Evolutionary conservation across 30 jellyfish, hydroid and myxozoan species (phyloP).

Genomic region (Rhopilema esculentum): DNA sequence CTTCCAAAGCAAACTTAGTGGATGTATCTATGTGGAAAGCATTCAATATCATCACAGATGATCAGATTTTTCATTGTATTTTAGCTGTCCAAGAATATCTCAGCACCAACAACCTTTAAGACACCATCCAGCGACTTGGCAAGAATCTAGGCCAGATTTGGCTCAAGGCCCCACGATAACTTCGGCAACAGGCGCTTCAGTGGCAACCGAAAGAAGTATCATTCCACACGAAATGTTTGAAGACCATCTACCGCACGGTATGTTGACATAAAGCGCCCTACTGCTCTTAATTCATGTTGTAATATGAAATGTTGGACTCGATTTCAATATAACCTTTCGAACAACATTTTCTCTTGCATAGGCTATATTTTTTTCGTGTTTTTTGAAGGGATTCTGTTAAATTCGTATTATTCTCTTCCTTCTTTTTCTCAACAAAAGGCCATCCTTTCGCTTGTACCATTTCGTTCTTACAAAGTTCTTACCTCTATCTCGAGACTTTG

Average conservation of each 20-base stretch:
- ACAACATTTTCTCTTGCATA: too few relatives aligned
- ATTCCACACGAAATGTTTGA: conserved; percentile 51
- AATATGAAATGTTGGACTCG: background rate
- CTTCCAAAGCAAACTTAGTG: background rate
- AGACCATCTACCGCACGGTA: conserved; percentile 62
- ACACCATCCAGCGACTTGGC: conserved; percentile 66
- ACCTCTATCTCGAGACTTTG: too few relatives aligned
- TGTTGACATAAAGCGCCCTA: background rate
- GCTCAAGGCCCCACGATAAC: conserved; percentile 23
- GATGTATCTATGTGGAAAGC: background rate
- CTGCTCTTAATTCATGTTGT: background rate
- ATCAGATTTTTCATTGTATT: background rate
- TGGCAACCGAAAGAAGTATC: conserved; percentile 48
- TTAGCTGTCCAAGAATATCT: conserved; percentile 56
- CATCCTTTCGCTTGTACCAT: too few relatives aligned
- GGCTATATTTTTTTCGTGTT: too few relatives aligned
- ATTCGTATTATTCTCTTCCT: too few relatives aligned
- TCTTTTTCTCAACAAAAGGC: too few relatives aligned
- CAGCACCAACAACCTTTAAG: conserved; percentile 59
- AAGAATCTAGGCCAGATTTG: conserved; percentile 49
- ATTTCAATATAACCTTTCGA: too few relatives aligned
- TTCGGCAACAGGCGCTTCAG: conserved; percentile 20
- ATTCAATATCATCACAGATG: background rate
- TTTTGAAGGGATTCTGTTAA: too few relatives aligned
- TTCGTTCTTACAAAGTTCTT: too few relatives aligned